Evolutionary conservation across 2,888 invertebrate species (phyloP), one percentile per base, ranked within the genome.

Genomic region (Eumacrocentrus americanus): DNA sequence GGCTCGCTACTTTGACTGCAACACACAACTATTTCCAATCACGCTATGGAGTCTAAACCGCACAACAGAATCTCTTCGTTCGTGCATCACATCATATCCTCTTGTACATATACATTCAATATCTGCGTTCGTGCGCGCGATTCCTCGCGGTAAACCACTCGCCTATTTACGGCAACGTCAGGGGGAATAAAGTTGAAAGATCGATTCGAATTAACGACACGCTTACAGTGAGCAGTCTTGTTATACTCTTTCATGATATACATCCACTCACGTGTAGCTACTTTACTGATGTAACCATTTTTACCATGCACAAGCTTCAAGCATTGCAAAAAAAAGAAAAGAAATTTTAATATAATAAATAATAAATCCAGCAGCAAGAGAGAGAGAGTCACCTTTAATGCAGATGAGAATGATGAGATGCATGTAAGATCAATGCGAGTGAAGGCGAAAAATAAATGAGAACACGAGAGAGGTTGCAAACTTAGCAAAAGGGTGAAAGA

Each of bases 191-290:
- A 62, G 64, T 63, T 68, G 66, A 69, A 64, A 64, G 67, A 71
- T 70, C 63, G 69, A 61, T 57, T 67, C 61, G 67, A 69, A 70
- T 70, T 70, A 70, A 67, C 67, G 48, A 67, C 64, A 68, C 66
- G 67, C 68, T 70, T 58, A 60, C 44, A 46, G 54, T 52, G 40
- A n/a, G n/a, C n/a, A n/a, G n/a, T n/a, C n/a, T n/a, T n/a, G n/a
- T n/a, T n/a, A n/a, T n/a, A n/a, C n/a, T n/a, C 55, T 50, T 46
- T 58, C 35, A n/a, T 40, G n/a, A 9, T 22, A 44, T 22, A 16
- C 16, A 42, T 20, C 3, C 23, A 25, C 23, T 5, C 46, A 23
- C 23, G 9, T 6, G 22, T 46, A 23, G 22, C 23, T 25, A 40
- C n/a, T n/a, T n/a, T n/a, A n/a, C n/a, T 14, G 3, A 40, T 40